These are phyloP conservation scores for Oncorhynchus gorbuscha DNA, from an alignment of 2,113 vertebrate species.

Conservation along the genomic window DNA sequence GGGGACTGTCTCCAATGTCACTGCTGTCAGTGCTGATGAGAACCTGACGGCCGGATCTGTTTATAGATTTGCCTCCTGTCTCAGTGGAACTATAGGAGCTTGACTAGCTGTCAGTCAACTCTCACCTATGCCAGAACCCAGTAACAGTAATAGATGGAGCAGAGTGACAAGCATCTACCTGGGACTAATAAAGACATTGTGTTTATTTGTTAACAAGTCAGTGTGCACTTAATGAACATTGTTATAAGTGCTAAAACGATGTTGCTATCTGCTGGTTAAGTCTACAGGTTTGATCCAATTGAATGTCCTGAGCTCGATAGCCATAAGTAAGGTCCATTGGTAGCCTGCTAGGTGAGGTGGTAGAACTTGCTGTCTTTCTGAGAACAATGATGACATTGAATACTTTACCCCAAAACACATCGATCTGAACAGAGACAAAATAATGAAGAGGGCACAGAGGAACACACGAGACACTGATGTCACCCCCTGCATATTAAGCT, in stretches of 20 bases:
- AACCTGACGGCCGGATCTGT: not conserved
- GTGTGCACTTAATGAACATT: too few species aligned
- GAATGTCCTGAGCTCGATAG: too few species aligned
- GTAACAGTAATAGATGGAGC: not conserved
- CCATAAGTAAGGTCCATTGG: too few species aligned
- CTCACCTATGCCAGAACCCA: too few species aligned
- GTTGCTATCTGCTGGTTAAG: too few species aligned
- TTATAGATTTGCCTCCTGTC: constrained; percentile 4
- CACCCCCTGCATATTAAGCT: not conserved
- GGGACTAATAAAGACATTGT: too few species aligned
- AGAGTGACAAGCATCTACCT: not conserved
- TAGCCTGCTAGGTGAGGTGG: too few species aligned
- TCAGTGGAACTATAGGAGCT: not conserved
- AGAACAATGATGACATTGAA: too few species aligned
- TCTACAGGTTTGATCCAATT: too few species aligned
- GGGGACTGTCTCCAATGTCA: not conserved
- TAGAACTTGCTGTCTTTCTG: too few species aligned
- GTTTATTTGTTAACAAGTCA: too few species aligned
- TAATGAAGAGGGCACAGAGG: not conserved
- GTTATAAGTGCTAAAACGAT: not conserved
- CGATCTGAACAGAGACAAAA: not conserved
- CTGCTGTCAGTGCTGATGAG: not conserved
- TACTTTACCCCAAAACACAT: not conserved
- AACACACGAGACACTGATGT: not conserved
- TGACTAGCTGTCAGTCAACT: constrained; percentile 10